Evolutionary conservation across 2,797 vertebrate species (phyloP).

Genomic region (Danionella dracula): DNA sequence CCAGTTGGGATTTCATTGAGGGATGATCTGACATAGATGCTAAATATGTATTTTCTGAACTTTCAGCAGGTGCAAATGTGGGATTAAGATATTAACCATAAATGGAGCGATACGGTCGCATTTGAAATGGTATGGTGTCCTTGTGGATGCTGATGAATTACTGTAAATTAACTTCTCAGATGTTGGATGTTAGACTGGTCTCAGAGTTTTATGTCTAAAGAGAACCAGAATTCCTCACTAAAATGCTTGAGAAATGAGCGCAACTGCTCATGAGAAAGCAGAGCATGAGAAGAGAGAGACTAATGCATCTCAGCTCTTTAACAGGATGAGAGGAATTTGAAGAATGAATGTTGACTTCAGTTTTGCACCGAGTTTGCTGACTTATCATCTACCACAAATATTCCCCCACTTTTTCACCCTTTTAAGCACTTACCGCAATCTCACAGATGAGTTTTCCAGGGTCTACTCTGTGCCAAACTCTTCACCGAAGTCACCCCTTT

Average conservation of each 20-base stretch:
- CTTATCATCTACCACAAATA: conserved; percentile 48
- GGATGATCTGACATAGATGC: no score
- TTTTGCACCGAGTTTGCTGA: conserved; percentile 41
- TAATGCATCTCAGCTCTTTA: conserved; percentile 27
- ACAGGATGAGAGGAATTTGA: conserved; percentile 40
- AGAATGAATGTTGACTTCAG: conserved; percentile 49
- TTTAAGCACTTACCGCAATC: conserved; percentile 44
- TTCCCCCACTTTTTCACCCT: conserved; percentile 51
- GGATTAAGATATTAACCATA: no score
- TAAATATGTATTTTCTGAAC: no score
- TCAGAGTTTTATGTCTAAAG: background rate
- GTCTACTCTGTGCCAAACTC: conserved; percentile 41
- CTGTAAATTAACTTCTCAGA: background rate
- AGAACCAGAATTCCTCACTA: background rate
- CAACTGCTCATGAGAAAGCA: conserved; percentile 22
- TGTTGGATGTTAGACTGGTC: background rate
- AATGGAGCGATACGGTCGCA: no score
- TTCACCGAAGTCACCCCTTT: conserved; percentile 43
- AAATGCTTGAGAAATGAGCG: background rate
- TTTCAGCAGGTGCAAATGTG: no score
- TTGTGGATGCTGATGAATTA: background rate
- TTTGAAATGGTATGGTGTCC: background rate
- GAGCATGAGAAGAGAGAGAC: conserved; percentile 19
- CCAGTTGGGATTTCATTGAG: no score
- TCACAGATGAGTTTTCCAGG: conserved; percentile 50